These are phyloP conservation scores for Staurois parvus DNA, from an alignment of 2,797 vertebrate species.

Conservation along the genomic window DNA sequence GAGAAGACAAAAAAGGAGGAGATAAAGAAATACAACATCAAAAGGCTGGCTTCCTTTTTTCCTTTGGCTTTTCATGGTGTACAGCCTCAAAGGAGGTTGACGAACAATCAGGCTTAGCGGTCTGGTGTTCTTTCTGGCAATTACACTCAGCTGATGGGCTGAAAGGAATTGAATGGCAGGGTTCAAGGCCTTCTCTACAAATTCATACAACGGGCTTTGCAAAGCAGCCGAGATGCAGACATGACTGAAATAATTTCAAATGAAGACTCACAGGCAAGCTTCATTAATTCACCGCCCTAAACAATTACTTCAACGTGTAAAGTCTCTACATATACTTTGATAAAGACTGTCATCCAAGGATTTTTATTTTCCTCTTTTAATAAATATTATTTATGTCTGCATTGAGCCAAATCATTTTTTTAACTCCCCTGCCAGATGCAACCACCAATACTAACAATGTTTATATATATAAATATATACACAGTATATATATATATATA, in stretches of 20 bases:
- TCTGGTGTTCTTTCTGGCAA: conserved; percentile 99
- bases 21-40: conserved; percentile 90
- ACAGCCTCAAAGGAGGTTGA: conserved; percentile 99
- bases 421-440: conserved; percentile 75
- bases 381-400: conserved; percentile 76
- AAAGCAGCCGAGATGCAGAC: conserved; percentile 81
- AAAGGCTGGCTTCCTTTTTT: conserved; percentile 81
- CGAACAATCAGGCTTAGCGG: conserved; percentile 97
- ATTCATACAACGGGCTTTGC: conserved; percentile 96
- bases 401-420: conserved; percentile 74
- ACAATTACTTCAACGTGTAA: conserved; percentile 85
- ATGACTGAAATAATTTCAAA: conserved; percentile 96
- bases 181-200: conserved; percentile 97
- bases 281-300: conserved; percentile 86
- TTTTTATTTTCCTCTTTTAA: conserved; percentile 76
- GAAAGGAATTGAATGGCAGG: conserved; percentile 98
- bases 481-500: no score
- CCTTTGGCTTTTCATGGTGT: conserved; percentile 98
- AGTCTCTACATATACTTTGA: conserved; percentile 85
- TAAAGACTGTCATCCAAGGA: conserved; percentile 80
- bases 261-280: conserved; percentile 87
- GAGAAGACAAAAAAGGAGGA: conserved; percentile 79
- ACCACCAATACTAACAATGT: conserved; percentile 34
- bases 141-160: conserved; percentile 99
- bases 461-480: no score